These are phyloP conservation scores for Geopemphigus sp. DNA, from an alignment of 1,140 invertebrate species.

Conservation along the genomic window DNA sequence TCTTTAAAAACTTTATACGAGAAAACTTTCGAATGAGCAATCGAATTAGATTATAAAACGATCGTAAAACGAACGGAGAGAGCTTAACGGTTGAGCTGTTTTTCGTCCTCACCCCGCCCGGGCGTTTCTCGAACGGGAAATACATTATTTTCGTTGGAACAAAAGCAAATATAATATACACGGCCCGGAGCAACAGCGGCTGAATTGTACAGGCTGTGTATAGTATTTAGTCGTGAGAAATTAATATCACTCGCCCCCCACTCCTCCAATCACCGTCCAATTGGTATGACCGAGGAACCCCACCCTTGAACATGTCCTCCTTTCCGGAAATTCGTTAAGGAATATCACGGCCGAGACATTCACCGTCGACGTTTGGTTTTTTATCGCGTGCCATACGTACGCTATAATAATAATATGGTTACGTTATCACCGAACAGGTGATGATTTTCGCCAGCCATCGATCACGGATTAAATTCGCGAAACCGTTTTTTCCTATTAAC, in stretches of 20 bases:
- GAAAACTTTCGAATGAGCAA: constrained; percentile 24
- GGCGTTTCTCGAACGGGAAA: not conserved
- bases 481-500: not conserved
- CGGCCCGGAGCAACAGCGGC: too few species aligned
- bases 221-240: not conserved
- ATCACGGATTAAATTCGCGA: constrained; percentile 9
- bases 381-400: not conserved
- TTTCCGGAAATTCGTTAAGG: too few species aligned
- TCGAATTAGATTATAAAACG: constrained; percentile 37
- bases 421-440: not conserved
- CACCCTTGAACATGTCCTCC: too few species aligned
- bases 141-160: not conserved
- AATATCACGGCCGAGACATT: not conserved
- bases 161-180: not conserved
- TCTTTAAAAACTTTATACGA: constrained; percentile 29
- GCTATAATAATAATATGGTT: too few species aligned
- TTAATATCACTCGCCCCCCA: not conserved
- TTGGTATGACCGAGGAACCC: too few species aligned
- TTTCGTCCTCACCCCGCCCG: too few species aligned
- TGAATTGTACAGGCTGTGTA: too few species aligned
- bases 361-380: not conserved
- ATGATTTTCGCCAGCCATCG: too few species aligned
- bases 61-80: constrained; percentile 15
- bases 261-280: too few species aligned
- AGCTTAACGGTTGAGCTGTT: not conserved